Evolutionary conservation across 2,113 vertebrate species (phyloP).

Genomic region (Macrotus californicus): DNA sequence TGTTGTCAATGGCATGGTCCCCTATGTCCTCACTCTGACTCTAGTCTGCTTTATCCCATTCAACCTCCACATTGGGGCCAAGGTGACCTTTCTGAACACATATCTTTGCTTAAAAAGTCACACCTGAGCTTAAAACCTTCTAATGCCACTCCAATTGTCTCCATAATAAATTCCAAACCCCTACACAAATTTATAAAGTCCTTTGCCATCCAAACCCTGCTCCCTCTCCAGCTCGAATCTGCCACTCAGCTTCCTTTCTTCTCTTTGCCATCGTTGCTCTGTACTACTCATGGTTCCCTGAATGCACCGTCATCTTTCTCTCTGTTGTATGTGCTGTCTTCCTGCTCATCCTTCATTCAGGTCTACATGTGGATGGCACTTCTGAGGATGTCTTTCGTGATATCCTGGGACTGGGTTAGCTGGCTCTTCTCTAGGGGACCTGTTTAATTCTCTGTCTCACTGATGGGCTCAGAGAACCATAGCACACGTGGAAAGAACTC

Average conservation of each 20-base stretch:
- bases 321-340: accelerated
- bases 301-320: background rate
- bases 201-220: background rate
- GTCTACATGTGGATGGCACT: background rate
- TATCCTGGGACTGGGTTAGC: background rate
- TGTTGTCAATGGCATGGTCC: accelerated
- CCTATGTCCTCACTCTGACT: background rate
- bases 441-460: background rate
- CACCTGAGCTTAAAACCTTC: background rate
- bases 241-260: background rate
- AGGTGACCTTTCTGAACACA: background rate
- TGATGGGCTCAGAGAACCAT: background rate
- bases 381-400: background rate
- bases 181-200: background rate
- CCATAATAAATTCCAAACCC: background rate
- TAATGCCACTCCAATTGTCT: background rate
- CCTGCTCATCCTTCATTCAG: too few relatives aligned
- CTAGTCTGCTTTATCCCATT: background rate
- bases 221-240: background rate
- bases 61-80: background rate
- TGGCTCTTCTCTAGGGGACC: background rate
- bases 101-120: background rate
- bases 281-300: background rate
- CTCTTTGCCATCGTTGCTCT: background rate
- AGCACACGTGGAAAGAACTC: background rate